These are phyloP conservation scores for Lithosia quadra DNA, from an alignment of 2,888 invertebrate species.

Conservation along the genomic window DNA sequence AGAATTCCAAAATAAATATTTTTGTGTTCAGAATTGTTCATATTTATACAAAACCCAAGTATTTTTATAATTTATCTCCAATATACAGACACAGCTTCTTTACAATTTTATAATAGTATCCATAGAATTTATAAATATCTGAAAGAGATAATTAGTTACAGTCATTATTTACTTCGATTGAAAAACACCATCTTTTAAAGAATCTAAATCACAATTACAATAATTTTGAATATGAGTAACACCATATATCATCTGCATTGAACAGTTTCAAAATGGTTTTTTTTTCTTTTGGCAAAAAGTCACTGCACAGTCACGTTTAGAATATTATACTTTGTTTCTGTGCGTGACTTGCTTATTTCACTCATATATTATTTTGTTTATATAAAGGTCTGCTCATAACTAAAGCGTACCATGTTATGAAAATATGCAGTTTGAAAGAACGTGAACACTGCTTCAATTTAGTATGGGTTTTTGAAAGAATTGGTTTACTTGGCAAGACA, in stretches of 20 bases:
- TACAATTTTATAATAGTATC: too few relatives aligned
- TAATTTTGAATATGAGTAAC: neutral
- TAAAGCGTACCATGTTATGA: neutral
- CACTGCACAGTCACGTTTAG: neutral
- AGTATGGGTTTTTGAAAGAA: too few relatives aligned
- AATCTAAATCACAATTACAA: neutral
- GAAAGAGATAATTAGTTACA: neutral
- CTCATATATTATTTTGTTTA: neutral
- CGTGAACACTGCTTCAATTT: too few relatives aligned
- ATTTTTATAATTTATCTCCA: too few relatives aligned
- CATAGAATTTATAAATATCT: neutral
- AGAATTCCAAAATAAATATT: too few relatives aligned
- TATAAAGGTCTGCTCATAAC: neutral
- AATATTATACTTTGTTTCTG: constrained; percentile 10
- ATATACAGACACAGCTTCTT: too few relatives aligned
- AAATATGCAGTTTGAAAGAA: neutral
- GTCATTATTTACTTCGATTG: neutral
- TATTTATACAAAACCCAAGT: too few relatives aligned
- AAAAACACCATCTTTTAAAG: too few relatives aligned
- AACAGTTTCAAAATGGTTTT: constrained; percentile 7
- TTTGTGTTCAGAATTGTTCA: too few relatives aligned
- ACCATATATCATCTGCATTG: constrained; percentile 9
- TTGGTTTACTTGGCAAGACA: too few relatives aligned
- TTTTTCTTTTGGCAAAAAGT: neutral
- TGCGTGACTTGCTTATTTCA: constrained; percentile 9